Percentiles rank a stretch among this genome's conserved stretches.
Conservation (phyloP, 2,888 invertebrate genomes). For the Brassicogethes aeneus region DNA sequence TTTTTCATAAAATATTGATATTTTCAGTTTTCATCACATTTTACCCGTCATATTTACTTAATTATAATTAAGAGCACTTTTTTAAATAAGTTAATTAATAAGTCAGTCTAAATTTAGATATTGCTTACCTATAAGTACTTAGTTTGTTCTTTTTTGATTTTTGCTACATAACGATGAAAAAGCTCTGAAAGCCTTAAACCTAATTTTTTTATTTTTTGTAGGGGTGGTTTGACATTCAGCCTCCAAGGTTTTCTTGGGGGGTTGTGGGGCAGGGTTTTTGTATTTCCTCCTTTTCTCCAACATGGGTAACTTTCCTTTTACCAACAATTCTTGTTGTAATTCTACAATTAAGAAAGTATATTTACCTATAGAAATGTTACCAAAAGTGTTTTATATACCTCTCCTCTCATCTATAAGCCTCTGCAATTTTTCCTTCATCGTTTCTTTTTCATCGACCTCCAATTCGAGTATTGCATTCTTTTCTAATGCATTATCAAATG, state of each 20-base stretch:
- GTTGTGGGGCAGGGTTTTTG: not conserved
- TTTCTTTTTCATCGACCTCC: not conserved
- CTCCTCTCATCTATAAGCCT: not conserved
- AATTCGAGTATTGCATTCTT: not conserved
- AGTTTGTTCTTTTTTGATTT: too few relatives aligned
- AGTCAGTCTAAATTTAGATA: too few relatives aligned
- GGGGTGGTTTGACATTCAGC: not conserved
- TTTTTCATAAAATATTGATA: too few relatives aligned
- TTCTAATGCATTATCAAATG: not conserved
- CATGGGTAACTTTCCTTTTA: not conserved
- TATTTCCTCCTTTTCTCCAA: not conserved
- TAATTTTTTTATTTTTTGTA: not conserved
- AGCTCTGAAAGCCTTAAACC: not conserved
- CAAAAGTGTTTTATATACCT: not conserved
- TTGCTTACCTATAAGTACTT: too few relatives aligned
- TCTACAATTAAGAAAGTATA: not conserved
- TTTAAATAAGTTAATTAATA: too few relatives aligned
- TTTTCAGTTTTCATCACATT: too few relatives aligned
- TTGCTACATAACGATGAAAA: not conserved
- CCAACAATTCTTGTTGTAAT: not conserved
- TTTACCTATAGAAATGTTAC: not conserved
- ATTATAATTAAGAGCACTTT: too few relatives aligned
- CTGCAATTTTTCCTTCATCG: not conserved
- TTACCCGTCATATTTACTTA: too few relatives aligned
- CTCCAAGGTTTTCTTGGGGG: not conserved